Evolutionary conservation across 2,113 vertebrate species (phyloP).

Genomic region (Todiramphus chloris): DNA sequence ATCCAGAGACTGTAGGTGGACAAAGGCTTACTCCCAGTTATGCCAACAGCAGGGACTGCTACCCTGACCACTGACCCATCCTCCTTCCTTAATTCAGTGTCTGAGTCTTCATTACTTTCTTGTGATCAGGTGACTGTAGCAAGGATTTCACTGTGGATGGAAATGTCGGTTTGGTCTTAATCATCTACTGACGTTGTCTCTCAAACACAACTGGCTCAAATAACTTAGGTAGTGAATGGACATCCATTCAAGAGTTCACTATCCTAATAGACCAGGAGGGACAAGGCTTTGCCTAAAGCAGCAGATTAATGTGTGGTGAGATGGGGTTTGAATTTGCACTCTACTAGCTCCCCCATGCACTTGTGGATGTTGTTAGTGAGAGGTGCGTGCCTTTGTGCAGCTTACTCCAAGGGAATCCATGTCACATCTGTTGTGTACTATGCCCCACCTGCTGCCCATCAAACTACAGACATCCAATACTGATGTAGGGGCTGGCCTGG

Average conservation of each 20-base stretch:
- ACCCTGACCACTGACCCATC: background rate
- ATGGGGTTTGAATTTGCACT: background rate
- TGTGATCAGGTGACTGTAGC: background rate
- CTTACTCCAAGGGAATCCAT: background rate
- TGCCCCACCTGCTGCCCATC: background rate
- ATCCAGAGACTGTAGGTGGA: background rate
- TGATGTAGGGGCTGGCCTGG: background rate
- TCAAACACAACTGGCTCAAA: background rate
- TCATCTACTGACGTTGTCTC: rapidly evolving
- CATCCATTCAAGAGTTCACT: background rate
- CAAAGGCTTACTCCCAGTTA: background rate
- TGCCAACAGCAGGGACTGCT: background rate
- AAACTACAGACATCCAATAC: background rate
- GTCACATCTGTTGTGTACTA: too few species aligned
- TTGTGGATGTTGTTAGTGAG: background rate
- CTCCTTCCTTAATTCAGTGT: background rate
- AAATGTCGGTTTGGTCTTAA: background rate
- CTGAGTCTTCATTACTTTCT: background rate
- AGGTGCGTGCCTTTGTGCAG: rapidly evolving
- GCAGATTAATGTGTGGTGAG: background rate
- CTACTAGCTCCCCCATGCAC: background rate
- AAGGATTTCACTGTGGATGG: background rate
- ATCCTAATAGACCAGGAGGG: background rate
- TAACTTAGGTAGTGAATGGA: background rate
- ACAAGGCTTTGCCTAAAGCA: background rate